phyloP scores from a whole-genome alignment of 35 echinoderm and acorn worm genomes.

The Apostichopus californicus region DNA sequence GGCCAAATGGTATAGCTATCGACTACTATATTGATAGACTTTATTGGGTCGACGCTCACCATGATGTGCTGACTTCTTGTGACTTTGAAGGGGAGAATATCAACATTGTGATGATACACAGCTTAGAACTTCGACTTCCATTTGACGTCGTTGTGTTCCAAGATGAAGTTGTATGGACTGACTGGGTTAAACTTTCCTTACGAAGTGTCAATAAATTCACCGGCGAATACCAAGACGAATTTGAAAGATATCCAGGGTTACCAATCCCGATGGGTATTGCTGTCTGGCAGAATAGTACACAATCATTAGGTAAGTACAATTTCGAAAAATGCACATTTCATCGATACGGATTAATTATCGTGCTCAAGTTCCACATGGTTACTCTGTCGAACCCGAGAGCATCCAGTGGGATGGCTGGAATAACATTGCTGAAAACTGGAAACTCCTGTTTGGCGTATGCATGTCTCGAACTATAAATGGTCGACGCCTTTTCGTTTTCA shows the following conservation, averaged over 20 bases:
- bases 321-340: too few species aligned
- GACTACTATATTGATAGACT: conserved; percentile 73
- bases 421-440: too few species aligned
- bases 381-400: too few species aligned
- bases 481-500: too few species aligned
- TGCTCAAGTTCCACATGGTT: too few species aligned
- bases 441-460: too few species aligned
- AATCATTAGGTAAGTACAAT: conserved; percentile 66
- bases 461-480: too few species aligned
- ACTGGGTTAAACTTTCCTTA: conserved; percentile 76
- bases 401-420: too few species aligned
- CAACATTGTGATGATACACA: conserved; percentile 52
- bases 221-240: conserved; percentile 44
- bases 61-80: conserved; percentile 58
- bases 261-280: conserved; percentile 68
- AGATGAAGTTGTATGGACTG: conserved; percentile 89
- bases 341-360: too few species aligned
- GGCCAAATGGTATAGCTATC: conserved; percentile 90
- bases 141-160: conserved; percentile 90
- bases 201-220: conserved; percentile 83
- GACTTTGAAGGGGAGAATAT: conserved; percentile 60
- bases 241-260: conserved; percentile 42
- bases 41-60: conserved; percentile 91
- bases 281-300: conserved; percentile 69
- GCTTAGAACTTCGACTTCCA: conserved; percentile 61